These are phyloP conservation scores for Nycticorax nycticorax DNA, from an alignment of 2,113 vertebrate species.

Conservation along the genomic window DNA sequence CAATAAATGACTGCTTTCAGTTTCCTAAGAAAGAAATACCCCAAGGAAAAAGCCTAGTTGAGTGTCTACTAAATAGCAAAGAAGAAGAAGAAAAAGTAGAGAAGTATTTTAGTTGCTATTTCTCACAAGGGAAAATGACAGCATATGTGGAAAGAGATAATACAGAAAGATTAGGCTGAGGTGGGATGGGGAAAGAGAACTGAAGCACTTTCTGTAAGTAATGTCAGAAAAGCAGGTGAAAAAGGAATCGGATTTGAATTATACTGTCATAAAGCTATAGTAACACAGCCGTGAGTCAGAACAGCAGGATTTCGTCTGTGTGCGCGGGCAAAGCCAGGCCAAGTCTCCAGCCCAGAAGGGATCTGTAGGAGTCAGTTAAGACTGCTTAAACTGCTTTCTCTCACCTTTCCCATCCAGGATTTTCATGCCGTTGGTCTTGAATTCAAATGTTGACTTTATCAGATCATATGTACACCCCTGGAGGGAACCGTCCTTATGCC, in stretches of 20 bases:
- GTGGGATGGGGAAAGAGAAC: neutral
- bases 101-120: neutral
- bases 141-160: neutral
- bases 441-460: neutral
- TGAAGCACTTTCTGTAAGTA: neutral
- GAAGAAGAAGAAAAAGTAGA: neutral
- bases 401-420: neutral
- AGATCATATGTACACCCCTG: fast-evolving
- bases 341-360: neutral
- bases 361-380: neutral
- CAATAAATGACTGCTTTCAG: neutral
- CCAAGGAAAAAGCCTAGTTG: neutral
- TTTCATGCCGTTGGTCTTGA: neutral
- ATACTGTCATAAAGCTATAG: neutral
- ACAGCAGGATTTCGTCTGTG: neutral
- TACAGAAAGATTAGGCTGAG: neutral
- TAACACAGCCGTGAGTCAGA: neutral
- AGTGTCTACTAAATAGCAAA: neutral
- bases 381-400: neutral
- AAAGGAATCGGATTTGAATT: neutral
- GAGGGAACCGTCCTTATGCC: neutral
- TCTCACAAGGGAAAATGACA: neutral
- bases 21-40: neutral
- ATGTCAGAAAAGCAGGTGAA: neutral
- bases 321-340: neutral